These are phyloP conservation scores for Camponotus vicinus DNA, from an alignment of 1,140 invertebrate species.

Conservation along the genomic window DNA sequence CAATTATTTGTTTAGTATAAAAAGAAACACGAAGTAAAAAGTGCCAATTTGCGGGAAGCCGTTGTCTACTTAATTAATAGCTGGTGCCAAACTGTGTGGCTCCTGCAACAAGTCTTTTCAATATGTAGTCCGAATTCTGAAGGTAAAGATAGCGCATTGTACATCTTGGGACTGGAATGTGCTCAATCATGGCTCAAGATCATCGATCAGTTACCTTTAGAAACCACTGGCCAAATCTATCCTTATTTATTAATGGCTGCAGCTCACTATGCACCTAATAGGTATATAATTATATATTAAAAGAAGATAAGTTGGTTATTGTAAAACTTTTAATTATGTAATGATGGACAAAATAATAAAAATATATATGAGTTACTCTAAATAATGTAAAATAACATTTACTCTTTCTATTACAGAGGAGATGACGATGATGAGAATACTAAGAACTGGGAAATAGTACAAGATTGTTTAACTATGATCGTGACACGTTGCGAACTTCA, in stretches of 20 bases:
- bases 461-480: slow-evolving; percentile 80
- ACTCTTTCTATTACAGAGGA: slow-evolving; percentile 55
- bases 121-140: slow-evolving; percentile 74
- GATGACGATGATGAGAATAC: slow-evolving; percentile 70
- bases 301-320: neutral
- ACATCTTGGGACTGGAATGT: slow-evolving; percentile 80
- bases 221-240: slow-evolving; percentile 79
- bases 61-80: slow-evolving; percentile 67
- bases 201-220: slow-evolving; percentile 77
- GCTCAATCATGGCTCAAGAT: slow-evolving; percentile 81
- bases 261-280: slow-evolving; percentile 77
- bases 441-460: slow-evolving; percentile 78
- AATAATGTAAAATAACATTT: slow-evolving; percentile 6
- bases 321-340: neutral
- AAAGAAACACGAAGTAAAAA: slow-evolving; percentile 68
- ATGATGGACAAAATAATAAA: neutral
- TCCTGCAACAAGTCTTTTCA: slow-evolving; percentile 81
- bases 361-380: neutral
- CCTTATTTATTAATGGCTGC: slow-evolving; percentile 81
- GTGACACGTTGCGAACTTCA: slow-evolving; percentile 76
- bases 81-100: slow-evolving; percentile 79
- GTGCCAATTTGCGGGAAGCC: slow-evolving; percentile 66
- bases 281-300: slow-evolving; percentile 69
- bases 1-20: slow-evolving; percentile 74
- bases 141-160: slow-evolving; percentile 71